Base-by-base conservation (phyloP, 2,888 invertebrate species). In the Epiperipatus broadwayi region DNA sequence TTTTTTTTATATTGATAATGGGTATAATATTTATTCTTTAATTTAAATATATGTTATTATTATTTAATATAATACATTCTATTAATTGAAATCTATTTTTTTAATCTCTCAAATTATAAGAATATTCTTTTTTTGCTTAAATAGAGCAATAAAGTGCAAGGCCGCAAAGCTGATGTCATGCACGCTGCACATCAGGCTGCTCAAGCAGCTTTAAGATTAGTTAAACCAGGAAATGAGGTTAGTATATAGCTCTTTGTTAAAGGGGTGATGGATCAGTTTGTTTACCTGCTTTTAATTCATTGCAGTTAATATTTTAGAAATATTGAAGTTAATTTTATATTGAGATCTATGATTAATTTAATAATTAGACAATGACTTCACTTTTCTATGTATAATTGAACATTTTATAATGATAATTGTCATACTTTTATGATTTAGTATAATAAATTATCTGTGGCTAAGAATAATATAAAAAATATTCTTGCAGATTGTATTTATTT, bases 181-280 rank as follows among this genome's bases (percentile, higher is more conserved):
- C 64, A 89, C 50, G 97, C 95, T 41, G 95, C 97, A 1, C 79
- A 95, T 59, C 74, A 77, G 64, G 91, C 91, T 30, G 80, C 87
- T 41, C 91, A 97, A 65, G 87, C 87, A 46, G 93, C 95, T 39
- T 64, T 97, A 48, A 71, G 95, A 52, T 67, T 95, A 50, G 69
- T 97, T 35, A 79, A 84, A 63, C 78, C 89, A 37, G 85, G 79
- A 46, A 79, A 77, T 64, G 85, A 78, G 67, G 83, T 83, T 66
- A 57, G 50, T 46, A 10, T 28, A 10, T 12, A 18, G 36, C 34
- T 12, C 14, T 14, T 31, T 12, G 15, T 31, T 8, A 8, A 7
- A 31, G 10, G 31, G 8, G 31, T 12, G 10, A 7, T 5, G 8
- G 7, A 10, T 34, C n/a, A 5, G 18, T 34, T 34, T n/a, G 34